Percentiles rank a stretch among this genome's conserved stretches.
These are phyloP conservation scores for Todiramphus chloris DNA, from an alignment of 2,113 vertebrate species.

Conservation along the genomic window DNA sequence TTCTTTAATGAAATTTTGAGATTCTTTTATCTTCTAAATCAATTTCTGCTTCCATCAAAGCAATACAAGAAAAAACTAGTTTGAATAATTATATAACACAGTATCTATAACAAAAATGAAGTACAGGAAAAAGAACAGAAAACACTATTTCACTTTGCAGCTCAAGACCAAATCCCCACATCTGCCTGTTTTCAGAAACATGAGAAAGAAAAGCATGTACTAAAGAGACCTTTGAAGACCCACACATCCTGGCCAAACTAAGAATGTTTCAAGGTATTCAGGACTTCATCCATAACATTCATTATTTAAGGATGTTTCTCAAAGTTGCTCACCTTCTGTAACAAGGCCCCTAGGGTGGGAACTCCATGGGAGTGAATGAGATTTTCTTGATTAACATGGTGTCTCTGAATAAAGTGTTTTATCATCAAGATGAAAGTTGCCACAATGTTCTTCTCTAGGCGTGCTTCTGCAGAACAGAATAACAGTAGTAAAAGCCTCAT, in stretches of 20 bases:
- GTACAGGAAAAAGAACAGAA: background rate
- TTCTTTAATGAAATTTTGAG: background rate
- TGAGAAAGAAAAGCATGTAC: background rate
- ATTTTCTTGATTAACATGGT: constrained; percentile 93
- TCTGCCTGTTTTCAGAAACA: background rate
- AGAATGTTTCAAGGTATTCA: background rate
- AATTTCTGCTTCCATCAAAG: background rate
- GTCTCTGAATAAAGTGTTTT: constrained; percentile 95
- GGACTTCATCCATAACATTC: background rate
- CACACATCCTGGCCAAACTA: background rate
- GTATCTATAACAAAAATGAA: background rate
- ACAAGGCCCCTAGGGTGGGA: constrained; percentile 85
- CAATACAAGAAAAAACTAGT: background rate
- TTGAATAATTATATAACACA: background rate
- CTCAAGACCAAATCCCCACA: background rate
- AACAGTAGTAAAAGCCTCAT: background rate
- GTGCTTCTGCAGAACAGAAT: constrained; percentile 84
- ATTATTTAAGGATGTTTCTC: background rate
- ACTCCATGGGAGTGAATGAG: constrained; percentile 89
- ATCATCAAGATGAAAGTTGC: constrained; percentile 93
- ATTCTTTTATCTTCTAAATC: background rate
- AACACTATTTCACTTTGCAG: background rate
- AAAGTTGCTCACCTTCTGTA: constrained; percentile 86
- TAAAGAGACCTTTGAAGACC: background rate
- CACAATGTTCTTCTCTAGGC: constrained; percentile 91